Conservation (phyloP, 2,888 invertebrate species). For the Pachydiplax longipennis region DNA sequence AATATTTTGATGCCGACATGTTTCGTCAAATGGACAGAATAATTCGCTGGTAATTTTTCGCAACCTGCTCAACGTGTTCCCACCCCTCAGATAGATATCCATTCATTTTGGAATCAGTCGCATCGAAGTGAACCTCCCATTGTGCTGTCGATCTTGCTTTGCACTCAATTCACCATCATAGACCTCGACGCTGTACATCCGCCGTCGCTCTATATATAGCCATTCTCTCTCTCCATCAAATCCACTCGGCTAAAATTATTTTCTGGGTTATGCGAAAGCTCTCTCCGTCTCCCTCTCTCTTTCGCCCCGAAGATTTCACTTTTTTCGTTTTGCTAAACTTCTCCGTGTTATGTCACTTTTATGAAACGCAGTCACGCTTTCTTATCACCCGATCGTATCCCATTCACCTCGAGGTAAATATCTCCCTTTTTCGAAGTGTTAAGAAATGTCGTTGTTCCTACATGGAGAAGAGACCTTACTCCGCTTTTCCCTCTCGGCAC, state of each 20-base stretch:
- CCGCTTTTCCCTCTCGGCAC: background rate
- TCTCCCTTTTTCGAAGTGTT: background rate
- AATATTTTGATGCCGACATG: too few species aligned
- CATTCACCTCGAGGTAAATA: background rate
- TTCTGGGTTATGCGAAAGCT: background rate
- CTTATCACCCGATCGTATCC: background rate
- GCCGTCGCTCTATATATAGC: background rate
- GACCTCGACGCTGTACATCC: too few species aligned
- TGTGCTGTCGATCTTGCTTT: too few species aligned
- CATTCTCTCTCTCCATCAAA: background rate
- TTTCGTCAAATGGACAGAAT: too few species aligned
- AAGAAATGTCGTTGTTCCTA: background rate
- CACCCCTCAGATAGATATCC: too few species aligned
- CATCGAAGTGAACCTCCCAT: too few species aligned
- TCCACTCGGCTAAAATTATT: background rate
- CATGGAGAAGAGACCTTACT: background rate
- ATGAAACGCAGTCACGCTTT: constrained; percentile 15
- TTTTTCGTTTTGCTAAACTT: background rate
- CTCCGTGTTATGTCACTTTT: constrained; percentile 1
- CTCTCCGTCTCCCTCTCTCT: background rate
- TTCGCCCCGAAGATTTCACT: background rate
- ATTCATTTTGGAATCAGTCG: too few species aligned
- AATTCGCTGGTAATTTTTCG: too few species aligned
- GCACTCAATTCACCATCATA: too few species aligned
- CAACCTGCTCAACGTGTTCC: too few species aligned